Evolutionary conservation across 2,113 vertebrate genomes (phyloP), one percentile per base, ranked within the genome.

Genomic region (Phrynosoma platyrhinos): DNA sequence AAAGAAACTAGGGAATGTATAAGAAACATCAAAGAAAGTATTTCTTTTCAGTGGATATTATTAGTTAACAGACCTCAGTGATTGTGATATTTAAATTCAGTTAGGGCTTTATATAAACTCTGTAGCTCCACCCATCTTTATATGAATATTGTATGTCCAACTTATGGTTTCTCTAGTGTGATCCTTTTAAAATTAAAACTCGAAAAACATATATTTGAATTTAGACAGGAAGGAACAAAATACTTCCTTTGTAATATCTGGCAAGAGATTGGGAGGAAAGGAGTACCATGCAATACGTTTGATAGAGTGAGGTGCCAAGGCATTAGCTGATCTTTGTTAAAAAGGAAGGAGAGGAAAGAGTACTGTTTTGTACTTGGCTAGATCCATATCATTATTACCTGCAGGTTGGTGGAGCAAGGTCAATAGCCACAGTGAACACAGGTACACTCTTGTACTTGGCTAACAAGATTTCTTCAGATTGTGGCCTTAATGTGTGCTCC

Each of bases 1-100:
- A 87, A 82, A 6, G 1, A 75, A 82, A 66, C 86, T 82, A 82
- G 79, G 55, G 53, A 30, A 87, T 64, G 30, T 52, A n/a, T n/a
- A 36, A 71, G 58, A 74, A 80, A 75, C 32, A 42, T 74, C 68
- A 82, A 87, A 87, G 79, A 69, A 32, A 75, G 27, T 53, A 74
- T 47, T 72, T n/a, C 40, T 81, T 58, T 52, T 12, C 79, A 64
- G n/a, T 53, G 79, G 69, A 32, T 76, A 52, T 66, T 79, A 87
- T 71, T 76, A 47, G 52, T 82, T 36, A 21, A 16, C 20, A 82
- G 53, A 30, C 18, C 25, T 74, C 68, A 72, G 20, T 66, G 55
- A 64, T 6, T 47, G 13, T 14, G 55, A 30, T 87, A 47, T 64
- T 82, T 75, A 82, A 18, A 16, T 42, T 68, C 32, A 20, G 18